A percentile compares a stretch with the other conserved stretches of the same genome.
phyloP scores from a whole-genome alignment of 2,797 vertebrate species.

The Hafferia zeledoni region DNA sequence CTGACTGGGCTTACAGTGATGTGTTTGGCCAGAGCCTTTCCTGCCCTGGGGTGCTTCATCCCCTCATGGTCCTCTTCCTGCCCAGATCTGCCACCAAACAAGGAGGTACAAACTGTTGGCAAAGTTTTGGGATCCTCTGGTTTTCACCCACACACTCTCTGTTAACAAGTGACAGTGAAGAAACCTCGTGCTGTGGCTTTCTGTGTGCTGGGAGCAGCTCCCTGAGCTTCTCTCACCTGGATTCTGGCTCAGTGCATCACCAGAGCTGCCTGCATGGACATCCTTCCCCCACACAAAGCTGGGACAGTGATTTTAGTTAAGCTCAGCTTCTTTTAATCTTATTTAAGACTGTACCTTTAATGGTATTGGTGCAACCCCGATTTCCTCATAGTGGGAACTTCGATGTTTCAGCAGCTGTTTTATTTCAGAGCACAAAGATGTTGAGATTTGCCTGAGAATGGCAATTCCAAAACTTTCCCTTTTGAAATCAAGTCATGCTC shows the following conservation, averaged over 20 bases:
- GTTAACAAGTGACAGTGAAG: accelerated
- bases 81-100: background rate
- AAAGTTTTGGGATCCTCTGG: background rate
- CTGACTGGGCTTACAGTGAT: background rate
- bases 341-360: background rate
- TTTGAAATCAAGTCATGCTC: background rate
- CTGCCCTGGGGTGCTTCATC: background rate
- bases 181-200: background rate
- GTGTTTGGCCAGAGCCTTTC: background rate
- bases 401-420: background rate
- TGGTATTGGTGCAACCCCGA: background rate
- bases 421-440: background rate
- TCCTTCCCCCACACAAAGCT: background rate
- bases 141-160: background rate
- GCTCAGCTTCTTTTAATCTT: background rate
- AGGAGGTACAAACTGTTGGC: background rate
- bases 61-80: accelerated
- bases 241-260: background rate
- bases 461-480: background rate
- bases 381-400: background rate
- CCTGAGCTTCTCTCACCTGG: background rate
- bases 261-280: too few species aligned
- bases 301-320: background rate
- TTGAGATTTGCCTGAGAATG: background rate
- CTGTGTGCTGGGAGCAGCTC: background rate